Conservation (phyloP, 2,113 vertebrate genomes). For the Neolamprologus ventralis region DNA sequence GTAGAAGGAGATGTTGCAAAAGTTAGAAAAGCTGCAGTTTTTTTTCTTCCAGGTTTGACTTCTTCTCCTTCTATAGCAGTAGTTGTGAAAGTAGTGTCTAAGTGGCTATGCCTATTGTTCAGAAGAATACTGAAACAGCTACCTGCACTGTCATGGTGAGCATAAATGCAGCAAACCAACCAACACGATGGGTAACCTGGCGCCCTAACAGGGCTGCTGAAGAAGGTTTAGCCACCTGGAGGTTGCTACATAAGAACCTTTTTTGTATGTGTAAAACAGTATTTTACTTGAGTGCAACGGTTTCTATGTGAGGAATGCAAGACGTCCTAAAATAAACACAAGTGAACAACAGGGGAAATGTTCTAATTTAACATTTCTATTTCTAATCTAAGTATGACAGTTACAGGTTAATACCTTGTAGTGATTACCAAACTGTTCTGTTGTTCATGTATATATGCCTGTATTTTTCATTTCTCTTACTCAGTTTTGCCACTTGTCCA, state of each 20-base stretch:
- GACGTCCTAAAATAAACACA: neutral
- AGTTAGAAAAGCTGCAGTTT: neutral
- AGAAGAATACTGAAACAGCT: neutral
- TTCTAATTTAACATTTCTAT: too few relatives aligned
- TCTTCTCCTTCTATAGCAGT: neutral
- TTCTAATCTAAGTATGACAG: too few relatives aligned
- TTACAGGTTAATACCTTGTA: neutral
- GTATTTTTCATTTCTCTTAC: neutral
- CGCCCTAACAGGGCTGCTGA: fast-evolving
- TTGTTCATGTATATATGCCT: neutral
- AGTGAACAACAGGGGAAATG: fast-evolving
- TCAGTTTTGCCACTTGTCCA: neutral
- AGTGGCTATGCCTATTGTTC: fast-evolving
- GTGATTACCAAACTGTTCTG: neutral
- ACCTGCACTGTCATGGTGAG: neutral
- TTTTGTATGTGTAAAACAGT: too few relatives aligned
- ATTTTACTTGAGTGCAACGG: too few relatives aligned
- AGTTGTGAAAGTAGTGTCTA: fast-evolving
- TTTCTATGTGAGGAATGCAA: neutral
- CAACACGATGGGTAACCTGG: neutral
- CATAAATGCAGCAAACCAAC: neutral
- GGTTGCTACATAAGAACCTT: neutral
- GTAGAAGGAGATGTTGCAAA: neutral
- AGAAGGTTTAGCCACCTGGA: neutral
- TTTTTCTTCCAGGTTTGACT: neutral